Evolutionary conservation across 1,140 invertebrate species (phyloP).

Genomic region (Hydropsyche tenuis): DNA sequence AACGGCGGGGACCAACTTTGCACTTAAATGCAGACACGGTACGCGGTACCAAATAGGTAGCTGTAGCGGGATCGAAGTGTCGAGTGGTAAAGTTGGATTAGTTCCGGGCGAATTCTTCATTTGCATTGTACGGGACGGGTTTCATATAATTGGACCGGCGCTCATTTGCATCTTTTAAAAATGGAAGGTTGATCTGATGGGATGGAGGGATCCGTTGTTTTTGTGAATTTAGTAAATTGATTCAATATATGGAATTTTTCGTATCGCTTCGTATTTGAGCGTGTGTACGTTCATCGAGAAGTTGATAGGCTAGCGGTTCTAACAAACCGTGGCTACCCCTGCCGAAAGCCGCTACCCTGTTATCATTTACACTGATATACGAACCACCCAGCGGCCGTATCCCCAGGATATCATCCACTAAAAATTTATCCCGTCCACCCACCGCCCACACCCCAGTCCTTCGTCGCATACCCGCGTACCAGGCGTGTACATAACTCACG

Average conservation of each 20-base stretch:
- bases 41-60: not conserved
- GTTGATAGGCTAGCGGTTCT: conserved; percentile 34
- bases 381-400: conserved; percentile 25
- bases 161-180: no score
- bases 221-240: no score
- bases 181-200: no score
- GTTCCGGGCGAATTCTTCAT: no score
- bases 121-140: no score
- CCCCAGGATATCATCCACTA: conserved; percentile 43
- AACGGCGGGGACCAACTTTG: conserved; percentile 48
- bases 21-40: conserved; percentile 48
- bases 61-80: no score
- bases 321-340: conserved; percentile 33
- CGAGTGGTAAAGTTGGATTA: no score
- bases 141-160: no score
- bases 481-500: conserved; percentile 41
- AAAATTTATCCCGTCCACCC: conserved; percentile 42
- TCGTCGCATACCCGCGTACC: no score
- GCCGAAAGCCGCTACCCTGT: conserved; percentile 36
- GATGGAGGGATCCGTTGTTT: no score
- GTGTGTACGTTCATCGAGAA: conserved; percentile 21
- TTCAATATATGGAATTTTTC: no score
- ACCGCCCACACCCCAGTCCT: conserved; percentile 10
- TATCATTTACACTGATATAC: conserved; percentile 47
- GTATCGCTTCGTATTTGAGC: not conserved